Percentiles rank a stretch among this genome's conserved stretches.
Conservation (phyloP, 2,888 invertebrate species). For the Pheosia tremula region DNA sequence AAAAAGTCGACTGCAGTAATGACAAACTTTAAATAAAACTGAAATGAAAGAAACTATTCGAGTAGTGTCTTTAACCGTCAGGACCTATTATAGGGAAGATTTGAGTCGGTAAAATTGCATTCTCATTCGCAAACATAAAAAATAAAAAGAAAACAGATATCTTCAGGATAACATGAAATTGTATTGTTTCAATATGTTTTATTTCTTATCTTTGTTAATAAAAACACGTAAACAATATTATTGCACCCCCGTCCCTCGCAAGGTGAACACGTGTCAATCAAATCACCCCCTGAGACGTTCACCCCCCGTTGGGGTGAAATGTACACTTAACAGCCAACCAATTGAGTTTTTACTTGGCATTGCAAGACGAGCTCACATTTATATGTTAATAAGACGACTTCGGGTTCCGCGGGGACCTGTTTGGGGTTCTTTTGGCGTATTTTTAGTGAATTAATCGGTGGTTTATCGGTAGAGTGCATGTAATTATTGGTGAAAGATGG, state of each 20-base stretch:
- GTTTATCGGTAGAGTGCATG: slow-evolving; percentile 8
- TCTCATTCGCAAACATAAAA: too few relatives aligned
- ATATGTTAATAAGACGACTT: slow-evolving; percentile 62
- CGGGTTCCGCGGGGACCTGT: slow-evolving; percentile 42
- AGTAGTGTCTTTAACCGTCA: too few relatives aligned
- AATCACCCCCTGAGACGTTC: slow-evolving; percentile 29
- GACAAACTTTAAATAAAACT: too few relatives aligned
- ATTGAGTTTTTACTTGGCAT: slow-evolving; percentile 77
- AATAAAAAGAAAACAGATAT: too few relatives aligned
- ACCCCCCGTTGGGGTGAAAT: slow-evolving; percentile 39
- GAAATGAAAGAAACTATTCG: too few relatives aligned
- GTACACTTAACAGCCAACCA: slow-evolving; percentile 61
- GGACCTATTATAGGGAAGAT: too few relatives aligned
- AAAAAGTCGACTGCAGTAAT: too few relatives aligned
- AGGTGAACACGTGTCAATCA: slow-evolving; percentile 66
- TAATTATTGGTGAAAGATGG: slow-evolving; percentile 4
- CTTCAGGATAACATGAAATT: neutral
- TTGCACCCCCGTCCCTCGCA: slow-evolving; percentile 38
- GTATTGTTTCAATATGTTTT: slow-evolving; percentile 8
- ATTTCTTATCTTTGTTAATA: slow-evolving; percentile 4
- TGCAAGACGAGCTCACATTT: slow-evolving; percentile 62
- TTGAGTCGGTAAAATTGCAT: too few relatives aligned
- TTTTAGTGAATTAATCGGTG: slow-evolving; percentile 25
- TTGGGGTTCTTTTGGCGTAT: slow-evolving; percentile 16
- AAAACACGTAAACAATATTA: slow-evolving; percentile 41